Evolutionary conservation across 1,140 invertebrate genomes (phyloP), one percentile per base, ranked within the genome.

Genomic region (Oreohelix idahoensis): DNA sequence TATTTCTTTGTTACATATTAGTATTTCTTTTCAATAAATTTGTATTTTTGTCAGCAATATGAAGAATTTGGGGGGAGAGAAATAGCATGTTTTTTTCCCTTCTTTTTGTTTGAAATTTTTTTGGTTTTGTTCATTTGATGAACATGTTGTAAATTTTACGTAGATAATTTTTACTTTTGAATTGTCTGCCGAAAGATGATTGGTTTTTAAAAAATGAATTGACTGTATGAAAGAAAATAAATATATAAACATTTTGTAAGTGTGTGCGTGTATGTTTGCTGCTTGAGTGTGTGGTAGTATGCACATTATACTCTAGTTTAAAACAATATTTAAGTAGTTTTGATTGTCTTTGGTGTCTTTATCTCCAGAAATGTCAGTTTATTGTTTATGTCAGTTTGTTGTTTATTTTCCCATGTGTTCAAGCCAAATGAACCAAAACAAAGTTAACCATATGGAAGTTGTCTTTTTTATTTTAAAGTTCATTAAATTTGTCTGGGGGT

Each of bases 11-110:
- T 45, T 45, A 45, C 42, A 45, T 45, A 45, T 45, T 45, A 45
- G 2, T 58, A 23, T 58, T 23, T 58, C 20, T 58, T n/a, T 10
- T 23, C 53, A 58, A 2, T 58, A 10, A 58, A 15, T 58, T 58
- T 58, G 53, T 58, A 58, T 58, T 58, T 58, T 5, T 58, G 53
- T 58, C 53, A 58, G 53, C 53, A 58, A n/a, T 58, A 45, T 45
- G 5, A 45, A 45, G 42, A 58, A 58, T 15, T 23, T 4, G 5
- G 15, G 26, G 20, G 10, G 15, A 58, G 17, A 49, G 17, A 49
- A 8, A 49, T 17, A 15, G 26, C 15, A 23, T 58, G 53, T 58
- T 5, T 11, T n/a, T n/a, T 58, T 58, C 5, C 4, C 4, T 58
- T 23, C 53, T 23, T 58, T n/a, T 15, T 58, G 5, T 2, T 58